phyloP scores from a whole-genome alignment of 2,888 invertebrate species.

The Caenorhabditis doughertyi region DNA sequence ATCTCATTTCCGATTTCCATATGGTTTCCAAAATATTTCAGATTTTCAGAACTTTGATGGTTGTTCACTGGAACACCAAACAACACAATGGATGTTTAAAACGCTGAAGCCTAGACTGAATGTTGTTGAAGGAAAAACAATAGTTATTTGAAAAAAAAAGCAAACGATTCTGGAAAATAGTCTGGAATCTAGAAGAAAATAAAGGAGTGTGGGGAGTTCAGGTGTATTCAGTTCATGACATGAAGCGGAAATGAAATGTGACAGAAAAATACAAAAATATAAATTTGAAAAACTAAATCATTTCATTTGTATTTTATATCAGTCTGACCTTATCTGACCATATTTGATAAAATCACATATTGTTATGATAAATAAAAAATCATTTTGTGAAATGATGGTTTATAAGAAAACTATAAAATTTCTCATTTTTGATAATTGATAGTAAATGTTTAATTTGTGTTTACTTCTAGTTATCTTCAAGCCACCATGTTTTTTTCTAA shows the following conservation, averaged over 20 bases:
- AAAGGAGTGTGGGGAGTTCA: neutral
- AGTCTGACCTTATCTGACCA: neutral
- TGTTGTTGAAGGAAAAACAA: neutral
- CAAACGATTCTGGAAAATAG: neutral
- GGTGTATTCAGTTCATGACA: neutral
- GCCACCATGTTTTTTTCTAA: too few relatives aligned
- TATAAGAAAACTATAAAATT: too few relatives aligned
- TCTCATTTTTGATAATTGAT: too few relatives aligned
- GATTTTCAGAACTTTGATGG: conserved; percentile 28
- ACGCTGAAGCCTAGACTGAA: neutral
- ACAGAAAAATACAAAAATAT: neutral
- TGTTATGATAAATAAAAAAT: too few relatives aligned
- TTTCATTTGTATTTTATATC: neutral
- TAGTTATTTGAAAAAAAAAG: neutral
- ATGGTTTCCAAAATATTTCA: neutral
- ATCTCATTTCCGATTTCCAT: conserved; percentile 38
- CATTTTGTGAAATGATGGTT: too few relatives aligned
- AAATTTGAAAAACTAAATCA: too few relatives aligned
- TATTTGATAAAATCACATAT: neutral
- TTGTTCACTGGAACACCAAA: neutral
- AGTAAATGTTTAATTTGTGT: too few relatives aligned
- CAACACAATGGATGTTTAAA: neutral
- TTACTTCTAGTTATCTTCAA: too few relatives aligned
- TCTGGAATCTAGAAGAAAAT: neutral
- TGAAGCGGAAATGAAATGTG: neutral